phyloP scores from a whole-genome alignment of 2,888 invertebrate genomes.

The Adineta ricciae region DNA sequence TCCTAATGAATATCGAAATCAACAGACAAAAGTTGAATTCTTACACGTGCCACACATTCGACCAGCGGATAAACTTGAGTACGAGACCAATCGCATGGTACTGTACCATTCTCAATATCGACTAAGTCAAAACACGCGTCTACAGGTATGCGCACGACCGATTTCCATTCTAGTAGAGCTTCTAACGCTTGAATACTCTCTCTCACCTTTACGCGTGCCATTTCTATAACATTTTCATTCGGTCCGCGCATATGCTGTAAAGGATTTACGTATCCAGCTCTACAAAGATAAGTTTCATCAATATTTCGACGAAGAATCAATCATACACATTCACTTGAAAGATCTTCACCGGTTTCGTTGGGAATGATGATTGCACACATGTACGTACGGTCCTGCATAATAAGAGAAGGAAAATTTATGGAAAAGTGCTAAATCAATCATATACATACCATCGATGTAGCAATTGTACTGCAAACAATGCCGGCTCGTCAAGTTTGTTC shows the following conservation, averaged over 20 bases:
- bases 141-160: not conserved
- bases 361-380: constrained; percentile 13
- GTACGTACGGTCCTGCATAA: not conserved
- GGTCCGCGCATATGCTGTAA: constrained; percentile 13
- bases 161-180: not conserved
- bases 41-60: not conserved
- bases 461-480: constrained; percentile 2
- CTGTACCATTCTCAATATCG: not conserved
- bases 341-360: not conserved
- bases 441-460: not conserved
- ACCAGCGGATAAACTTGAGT: not conserved
- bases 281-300: not conserved
- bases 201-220: not conserved
- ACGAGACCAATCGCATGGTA: not conserved
- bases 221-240: constrained; percentile 7
- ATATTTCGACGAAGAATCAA: not conserved
- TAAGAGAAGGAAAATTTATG: not conserved
- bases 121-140: constrained; percentile 21
- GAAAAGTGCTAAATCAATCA: no score
- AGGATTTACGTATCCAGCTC: constrained; percentile 22
- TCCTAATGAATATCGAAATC: no score
- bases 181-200: constrained; percentile 10
- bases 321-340: constrained; percentile 13
- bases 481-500: not conserved
- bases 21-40: not conserved